phyloP scores from a whole-genome alignment of 2,797 vertebrate species.

The Okamejei kenojei region DNA sequence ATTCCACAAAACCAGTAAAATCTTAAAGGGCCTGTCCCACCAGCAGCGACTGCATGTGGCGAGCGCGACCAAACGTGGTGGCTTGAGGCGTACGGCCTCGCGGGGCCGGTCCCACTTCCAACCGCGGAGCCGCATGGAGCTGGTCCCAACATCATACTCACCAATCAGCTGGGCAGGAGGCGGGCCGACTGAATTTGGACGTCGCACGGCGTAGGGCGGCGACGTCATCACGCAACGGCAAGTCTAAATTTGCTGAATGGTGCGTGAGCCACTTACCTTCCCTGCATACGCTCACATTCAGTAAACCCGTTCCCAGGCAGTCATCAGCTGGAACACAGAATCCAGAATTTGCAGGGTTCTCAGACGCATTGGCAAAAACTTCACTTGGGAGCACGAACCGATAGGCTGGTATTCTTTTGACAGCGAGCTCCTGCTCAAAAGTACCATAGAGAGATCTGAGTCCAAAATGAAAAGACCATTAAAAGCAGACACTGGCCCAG shows the following conservation, averaged over 20 bases:
- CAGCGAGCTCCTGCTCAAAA: slow-evolving; percentile 65
- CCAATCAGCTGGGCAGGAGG: no score
- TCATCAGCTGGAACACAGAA: slow-evolving; percentile 80
- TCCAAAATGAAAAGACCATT: background rate
- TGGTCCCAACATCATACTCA: no score
- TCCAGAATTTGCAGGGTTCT: slow-evolving; percentile 80
- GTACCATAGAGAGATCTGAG: slow-evolving; percentile 77
- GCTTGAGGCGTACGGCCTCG: no score
- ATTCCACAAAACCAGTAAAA: background rate
- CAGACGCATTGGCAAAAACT: slow-evolving; percentile 69
- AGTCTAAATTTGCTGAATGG: no score
- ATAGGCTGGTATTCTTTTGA: slow-evolving; percentile 70
- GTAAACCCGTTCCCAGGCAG: slow-evolving; percentile 76
- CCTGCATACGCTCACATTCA: slow-evolving; percentile 81
- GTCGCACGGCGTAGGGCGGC: no score
- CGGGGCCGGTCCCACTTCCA: no score
- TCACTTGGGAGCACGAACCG: slow-evolving; percentile 71
- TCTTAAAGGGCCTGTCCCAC: background rate
- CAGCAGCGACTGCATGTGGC: no score
- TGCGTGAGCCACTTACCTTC: slow-evolving; percentile 59
- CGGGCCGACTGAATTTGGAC: no score
- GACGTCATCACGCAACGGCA: no score
- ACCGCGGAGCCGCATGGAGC: no score
- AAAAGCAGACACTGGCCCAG: background rate
- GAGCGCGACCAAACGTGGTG: no score